These are phyloP conservation scores for Plagiodera versicolora DNA, from an alignment of 2,888 invertebrate species.

Conservation along the genomic window DNA sequence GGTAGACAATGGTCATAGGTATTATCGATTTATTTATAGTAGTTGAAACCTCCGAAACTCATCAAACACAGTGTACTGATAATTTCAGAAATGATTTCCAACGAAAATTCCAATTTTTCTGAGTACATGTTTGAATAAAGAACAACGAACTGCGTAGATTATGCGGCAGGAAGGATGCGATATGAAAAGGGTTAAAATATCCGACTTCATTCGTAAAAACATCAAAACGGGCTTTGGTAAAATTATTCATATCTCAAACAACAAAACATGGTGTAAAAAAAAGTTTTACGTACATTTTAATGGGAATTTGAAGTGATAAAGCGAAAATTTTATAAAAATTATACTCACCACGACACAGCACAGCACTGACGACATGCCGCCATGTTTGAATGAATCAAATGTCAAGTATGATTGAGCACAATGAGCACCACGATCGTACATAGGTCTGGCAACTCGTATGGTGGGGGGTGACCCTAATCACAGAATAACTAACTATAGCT, in stretches of 20 bases:
- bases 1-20: conserved; percentile 40
- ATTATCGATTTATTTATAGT: conserved; percentile 52
- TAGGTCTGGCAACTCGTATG: too few species aligned
- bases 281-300: conserved; percentile 42
- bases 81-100: not conserved
- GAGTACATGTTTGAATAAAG: conserved; percentile 15
- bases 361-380: conserved; percentile 95
- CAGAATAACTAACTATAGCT: too few species aligned
- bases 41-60: not conserved
- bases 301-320: conserved; percentile 40
- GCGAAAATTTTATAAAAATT: conserved; percentile 46
- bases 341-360: conserved; percentile 94
- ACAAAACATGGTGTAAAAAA: conserved; percentile 7
- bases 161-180: conserved; percentile 45
- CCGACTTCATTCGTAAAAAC: conserved; percentile 10
- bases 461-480: too few species aligned
- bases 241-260: conserved; percentile 13
- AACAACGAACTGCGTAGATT: conserved; percentile 42
- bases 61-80: not conserved
- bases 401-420: conserved; percentile 60
- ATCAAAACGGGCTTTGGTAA: conserved; percentile 2
- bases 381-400: conserved; percentile 91
- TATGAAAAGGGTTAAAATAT: conserved; percentile 35
- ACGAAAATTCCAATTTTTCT: not conserved
- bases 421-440: too few species aligned